Percentiles rank a stretch among this genome's conserved stretches.
Conservation (phyloP, 2,797 vertebrate genomes). For the Kryptopterus vitreolus region DNA sequence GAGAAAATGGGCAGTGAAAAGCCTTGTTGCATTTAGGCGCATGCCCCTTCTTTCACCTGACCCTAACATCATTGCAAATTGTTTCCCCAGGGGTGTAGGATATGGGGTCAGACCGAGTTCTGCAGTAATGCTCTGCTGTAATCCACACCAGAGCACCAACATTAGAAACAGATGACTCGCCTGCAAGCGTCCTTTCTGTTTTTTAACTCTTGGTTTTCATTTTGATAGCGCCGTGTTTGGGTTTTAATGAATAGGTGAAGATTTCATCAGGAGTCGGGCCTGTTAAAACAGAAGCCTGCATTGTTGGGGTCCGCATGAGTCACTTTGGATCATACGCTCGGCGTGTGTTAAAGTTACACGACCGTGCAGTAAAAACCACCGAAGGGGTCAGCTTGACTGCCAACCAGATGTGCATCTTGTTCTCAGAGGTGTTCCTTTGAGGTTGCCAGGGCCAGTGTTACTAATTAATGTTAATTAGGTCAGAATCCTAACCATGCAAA, state of each 20-base stretch:
- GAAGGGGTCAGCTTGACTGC: conserved; percentile 29
- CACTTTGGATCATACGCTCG: conserved; percentile 35
- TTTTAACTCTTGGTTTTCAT: conserved; percentile 44
- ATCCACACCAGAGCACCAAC: conserved; percentile 75
- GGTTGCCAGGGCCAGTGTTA: conserved; percentile 17
- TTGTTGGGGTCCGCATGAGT: conserved; percentile 59
- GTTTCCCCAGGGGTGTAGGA: conserved; percentile 68
- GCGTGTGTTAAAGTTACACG: conserved; percentile 60
- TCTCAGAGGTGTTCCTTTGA: conserved; percentile 29
- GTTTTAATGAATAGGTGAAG: conserved; percentile 54
- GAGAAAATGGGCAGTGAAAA: conserved; percentile 53
- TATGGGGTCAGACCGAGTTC: conserved; percentile 75
- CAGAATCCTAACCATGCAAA: conserved; percentile 21
- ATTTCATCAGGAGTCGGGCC: conserved; percentile 52
- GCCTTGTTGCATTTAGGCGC: conserved; percentile 51
- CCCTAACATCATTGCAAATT: conserved; percentile 64
- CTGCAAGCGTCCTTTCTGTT: conserved; percentile 62
- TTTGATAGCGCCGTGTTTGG: conserved; percentile 60
- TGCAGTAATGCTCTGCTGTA: conserved; percentile 75
- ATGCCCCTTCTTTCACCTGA: conserved; percentile 51
- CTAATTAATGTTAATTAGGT: conserved; percentile 35
- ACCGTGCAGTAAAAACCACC: conserved; percentile 28
- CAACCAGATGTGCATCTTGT: conserved; percentile 46
- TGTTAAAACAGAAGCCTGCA: conserved; percentile 65
- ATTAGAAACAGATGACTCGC: conserved; percentile 78